These are phyloP conservation scores for Tinea pellionella DNA, from an alignment of 2,888 invertebrate species.

Conservation along the genomic window DNA sequence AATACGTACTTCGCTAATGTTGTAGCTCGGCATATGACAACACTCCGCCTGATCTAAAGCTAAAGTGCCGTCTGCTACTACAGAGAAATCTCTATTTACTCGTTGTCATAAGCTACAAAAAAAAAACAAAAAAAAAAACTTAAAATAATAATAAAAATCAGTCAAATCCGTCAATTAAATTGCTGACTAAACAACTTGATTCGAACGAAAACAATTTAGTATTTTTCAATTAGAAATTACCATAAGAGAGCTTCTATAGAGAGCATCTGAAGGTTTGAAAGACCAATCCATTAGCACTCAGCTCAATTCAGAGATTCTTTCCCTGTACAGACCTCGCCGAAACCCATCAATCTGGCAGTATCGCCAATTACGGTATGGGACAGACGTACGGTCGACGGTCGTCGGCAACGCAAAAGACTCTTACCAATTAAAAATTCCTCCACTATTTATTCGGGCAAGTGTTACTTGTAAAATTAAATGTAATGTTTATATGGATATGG, in stretches of 20 bases:
- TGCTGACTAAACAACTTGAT: no score
- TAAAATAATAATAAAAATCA: no score
- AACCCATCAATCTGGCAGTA: conserved; percentile 5
- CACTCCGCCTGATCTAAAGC: no score
- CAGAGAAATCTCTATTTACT: no score
- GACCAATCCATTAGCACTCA: conserved; percentile 27
- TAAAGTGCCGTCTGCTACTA: no score
- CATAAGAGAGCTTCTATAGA: neutral
- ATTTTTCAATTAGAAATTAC: neutral
- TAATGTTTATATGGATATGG: neutral
- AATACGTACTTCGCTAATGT: no score
- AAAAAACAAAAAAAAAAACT: no score
- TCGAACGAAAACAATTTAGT: no score
- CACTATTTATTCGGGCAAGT: conserved; percentile 20
- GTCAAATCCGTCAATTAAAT: no score
- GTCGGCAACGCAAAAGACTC: conserved; percentile 18
- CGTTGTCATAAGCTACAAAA: no score
- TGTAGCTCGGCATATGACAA: no score
- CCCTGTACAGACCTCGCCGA: conserved; percentile 6
- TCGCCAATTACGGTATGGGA: conserved; percentile 6
- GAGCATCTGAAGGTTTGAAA: neutral
- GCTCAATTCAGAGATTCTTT: conserved; percentile 26
- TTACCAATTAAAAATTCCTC: conserved; percentile 24
- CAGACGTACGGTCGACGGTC: neutral
- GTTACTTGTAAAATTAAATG: neutral